Evolutionary conservation across 2,888 invertebrate genomes (phyloP).

Genomic region (Gymnosoma rotundatum): DNA sequence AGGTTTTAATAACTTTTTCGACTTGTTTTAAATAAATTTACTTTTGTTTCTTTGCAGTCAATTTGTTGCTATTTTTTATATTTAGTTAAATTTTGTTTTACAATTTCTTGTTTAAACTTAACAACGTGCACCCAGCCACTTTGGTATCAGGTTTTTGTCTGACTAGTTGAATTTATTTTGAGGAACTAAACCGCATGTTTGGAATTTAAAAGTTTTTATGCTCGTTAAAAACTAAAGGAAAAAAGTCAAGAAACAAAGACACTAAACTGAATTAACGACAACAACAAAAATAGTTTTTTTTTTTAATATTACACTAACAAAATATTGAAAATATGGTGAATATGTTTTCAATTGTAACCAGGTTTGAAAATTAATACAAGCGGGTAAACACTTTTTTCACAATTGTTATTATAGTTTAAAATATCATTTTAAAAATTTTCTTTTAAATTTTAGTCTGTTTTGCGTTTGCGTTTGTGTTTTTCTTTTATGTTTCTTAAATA

Average conservation of each 20-base stretch:
- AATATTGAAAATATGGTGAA: constrained; percentile 12
- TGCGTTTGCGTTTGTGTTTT: no score
- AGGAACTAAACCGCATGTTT: constrained; percentile 80
- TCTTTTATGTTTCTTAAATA: constrained; percentile 3
- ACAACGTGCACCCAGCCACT: constrained; percentile 65
- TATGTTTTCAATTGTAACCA: constrained; percentile 18
- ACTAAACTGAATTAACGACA: constrained; percentile 4
- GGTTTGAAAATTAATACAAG: constrained; percentile 2
- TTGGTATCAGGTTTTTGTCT: constrained; percentile 70
- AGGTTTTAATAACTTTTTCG: constrained; percentile 27
- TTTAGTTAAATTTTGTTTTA: constrained; percentile 29
- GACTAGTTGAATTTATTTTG: constrained; percentile 80
- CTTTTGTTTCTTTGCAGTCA: constrained; percentile 17
- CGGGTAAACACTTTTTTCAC: not conserved
- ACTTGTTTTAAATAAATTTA: constrained; percentile 46
- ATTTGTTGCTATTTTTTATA: constrained; percentile 25
- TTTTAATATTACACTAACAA: constrained; percentile 5
- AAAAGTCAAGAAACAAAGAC: constrained; percentile 28
- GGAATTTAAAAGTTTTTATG: constrained; percentile 76
- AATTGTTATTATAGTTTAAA: not conserved
- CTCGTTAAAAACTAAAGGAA: constrained; percentile 42
- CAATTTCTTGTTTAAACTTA: constrained; percentile 45
- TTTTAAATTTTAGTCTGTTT: constrained; percentile 14
- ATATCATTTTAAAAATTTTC: not conserved
- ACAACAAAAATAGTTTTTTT: not conserved